Conservation (phyloP, 2,797 vertebrate species). For the Corythornis leucogaster region DNA sequence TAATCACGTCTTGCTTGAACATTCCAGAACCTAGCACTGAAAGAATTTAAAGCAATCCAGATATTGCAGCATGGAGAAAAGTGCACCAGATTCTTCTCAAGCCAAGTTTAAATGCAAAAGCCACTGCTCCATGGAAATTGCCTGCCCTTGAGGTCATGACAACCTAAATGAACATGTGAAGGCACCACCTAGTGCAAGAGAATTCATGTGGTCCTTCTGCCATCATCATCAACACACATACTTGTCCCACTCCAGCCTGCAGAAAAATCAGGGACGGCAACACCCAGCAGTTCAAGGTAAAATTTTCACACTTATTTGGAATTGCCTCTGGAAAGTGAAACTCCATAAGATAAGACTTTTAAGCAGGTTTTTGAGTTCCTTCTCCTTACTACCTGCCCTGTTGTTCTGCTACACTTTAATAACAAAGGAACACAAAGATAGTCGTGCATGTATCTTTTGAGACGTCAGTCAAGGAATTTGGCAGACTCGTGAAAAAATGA, state of each 20-base stretch:
- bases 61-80: background rate
- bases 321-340: fast-evolving
- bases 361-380: background rate
- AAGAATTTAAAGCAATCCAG: background rate
- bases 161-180: background rate
- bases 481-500: background rate
- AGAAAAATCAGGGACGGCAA: background rate
- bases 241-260: fast-evolving
- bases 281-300: background rate
- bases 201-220: background rate
- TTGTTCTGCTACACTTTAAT: background rate
- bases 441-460: background rate
- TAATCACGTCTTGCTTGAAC: background rate
- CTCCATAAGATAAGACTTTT: background rate
- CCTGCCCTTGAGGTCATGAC: background rate
- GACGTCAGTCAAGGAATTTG: constrained; percentile 13
- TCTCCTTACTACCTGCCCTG: background rate
- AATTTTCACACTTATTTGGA: background rate
- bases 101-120: background rate
- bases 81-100: background rate
- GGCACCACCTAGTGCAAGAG: background rate
- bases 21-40: background rate
- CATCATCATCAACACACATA: background rate
- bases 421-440: background rate
- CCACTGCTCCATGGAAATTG: background rate